phyloP scores from a whole-genome alignment of 2,888 invertebrate species.

The Cephonodes hylas region DNA sequence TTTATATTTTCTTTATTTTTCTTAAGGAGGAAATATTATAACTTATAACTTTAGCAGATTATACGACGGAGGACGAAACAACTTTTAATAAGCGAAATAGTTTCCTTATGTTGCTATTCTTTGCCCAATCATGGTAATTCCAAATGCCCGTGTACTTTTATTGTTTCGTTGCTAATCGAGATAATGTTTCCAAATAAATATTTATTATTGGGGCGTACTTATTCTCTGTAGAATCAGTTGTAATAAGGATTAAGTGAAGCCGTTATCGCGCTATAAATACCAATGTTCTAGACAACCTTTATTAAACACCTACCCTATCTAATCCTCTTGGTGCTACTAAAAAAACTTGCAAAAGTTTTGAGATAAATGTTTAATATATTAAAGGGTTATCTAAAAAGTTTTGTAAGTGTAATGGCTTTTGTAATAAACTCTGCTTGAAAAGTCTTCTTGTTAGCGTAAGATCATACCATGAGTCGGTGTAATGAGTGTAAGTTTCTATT shows the following conservation, averaged over 20 bases:
- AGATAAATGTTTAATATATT: background rate
- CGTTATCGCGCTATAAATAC: background rate
- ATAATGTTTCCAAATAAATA: background rate
- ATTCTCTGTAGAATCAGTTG: background rate
- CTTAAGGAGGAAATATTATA: constrained; percentile 6
- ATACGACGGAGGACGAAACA: background rate
- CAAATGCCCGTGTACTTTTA: background rate
- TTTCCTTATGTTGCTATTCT: background rate
- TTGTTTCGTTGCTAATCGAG: background rate
- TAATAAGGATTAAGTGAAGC: background rate
- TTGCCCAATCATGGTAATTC: background rate
- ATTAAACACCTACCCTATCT: background rate
- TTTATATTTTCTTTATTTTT: constrained; percentile 26
- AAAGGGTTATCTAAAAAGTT: background rate
- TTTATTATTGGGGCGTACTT: background rate
- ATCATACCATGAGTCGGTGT: background rate
- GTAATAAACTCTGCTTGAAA: background rate
- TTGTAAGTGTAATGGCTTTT: background rate
- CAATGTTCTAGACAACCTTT: background rate
- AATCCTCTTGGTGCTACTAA: background rate
- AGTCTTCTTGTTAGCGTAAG: background rate
- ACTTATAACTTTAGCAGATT: constrained; percentile 12
- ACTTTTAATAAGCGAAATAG: constrained; percentile 1
- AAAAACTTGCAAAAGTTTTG: background rate
- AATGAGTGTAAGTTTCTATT: background rate